Conservation (phyloP, 2,113 vertebrate species). For the Neodon shergylaensis region DNA sequence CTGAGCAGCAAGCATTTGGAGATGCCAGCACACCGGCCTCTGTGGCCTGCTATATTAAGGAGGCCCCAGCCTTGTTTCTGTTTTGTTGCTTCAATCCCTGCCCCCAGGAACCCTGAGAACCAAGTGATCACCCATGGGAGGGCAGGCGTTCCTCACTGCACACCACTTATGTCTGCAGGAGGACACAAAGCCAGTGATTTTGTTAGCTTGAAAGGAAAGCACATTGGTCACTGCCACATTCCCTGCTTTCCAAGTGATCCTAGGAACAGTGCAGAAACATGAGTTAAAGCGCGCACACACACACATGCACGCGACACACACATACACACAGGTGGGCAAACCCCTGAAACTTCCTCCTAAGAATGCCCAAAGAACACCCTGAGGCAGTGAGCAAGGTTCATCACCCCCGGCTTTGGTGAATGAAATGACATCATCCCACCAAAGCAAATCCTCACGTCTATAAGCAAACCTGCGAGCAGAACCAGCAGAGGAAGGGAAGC, state of each 20-base stretch:
- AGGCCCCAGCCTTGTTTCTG: background rate
- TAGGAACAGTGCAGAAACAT: background rate
- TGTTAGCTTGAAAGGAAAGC: background rate
- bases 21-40: background rate
- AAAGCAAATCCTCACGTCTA: background rate
- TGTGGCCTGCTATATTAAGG: background rate
- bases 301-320: no score
- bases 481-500: background rate
- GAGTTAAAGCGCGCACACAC: no score
- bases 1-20: background rate
- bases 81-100: no score
- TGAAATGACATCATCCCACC: background rate
- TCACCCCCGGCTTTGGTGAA: background rate
- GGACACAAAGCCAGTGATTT: background rate
- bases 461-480: background rate
- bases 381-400: background rate
- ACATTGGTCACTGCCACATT: background rate
- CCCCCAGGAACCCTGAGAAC: background rate
- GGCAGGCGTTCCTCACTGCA: background rate
- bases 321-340: background rate
- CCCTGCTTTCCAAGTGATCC: background rate
- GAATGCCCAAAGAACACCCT: background rate
- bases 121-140: background rate
- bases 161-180: background rate
- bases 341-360: background rate